phyloP scores from a whole-genome alignment of 2,888 invertebrate genomes.

The Lycophotia porphyrea region DNA sequence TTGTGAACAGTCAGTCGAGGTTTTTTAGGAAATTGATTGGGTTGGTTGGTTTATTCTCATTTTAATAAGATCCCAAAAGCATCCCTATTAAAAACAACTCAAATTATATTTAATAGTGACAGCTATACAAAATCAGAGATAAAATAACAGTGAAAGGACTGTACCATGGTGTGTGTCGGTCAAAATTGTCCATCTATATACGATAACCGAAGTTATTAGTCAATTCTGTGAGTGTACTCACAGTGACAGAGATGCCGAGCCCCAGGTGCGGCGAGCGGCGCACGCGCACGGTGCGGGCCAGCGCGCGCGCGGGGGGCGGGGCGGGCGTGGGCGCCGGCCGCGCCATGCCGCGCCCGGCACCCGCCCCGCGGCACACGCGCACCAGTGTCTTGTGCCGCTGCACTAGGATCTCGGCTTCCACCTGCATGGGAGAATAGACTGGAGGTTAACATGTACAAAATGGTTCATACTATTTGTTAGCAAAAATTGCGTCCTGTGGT shows the following conservation, averaged over 20 bases:
- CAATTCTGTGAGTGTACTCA: conserved; percentile 81
- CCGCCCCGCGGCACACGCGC: conserved; percentile 90
- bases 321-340: conserved; percentile 73
- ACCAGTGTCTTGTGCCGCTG: conserved; percentile 96
- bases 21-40: too few species aligned
- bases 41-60: too few species aligned
- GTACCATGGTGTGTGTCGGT: too few species aligned
- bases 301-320: conserved; percentile 79
- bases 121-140: too few species aligned
- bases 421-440: conserved; percentile 81
- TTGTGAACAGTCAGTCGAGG: too few species aligned
- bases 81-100: too few species aligned
- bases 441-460: not conserved
- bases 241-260: conserved; percentile 96
- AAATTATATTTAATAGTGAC: too few species aligned
- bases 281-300: conserved; percentile 92
- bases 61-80: too few species aligned
- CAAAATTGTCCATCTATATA: too few species aligned
- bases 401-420: conserved; percentile 96
- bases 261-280: conserved; percentile 94
- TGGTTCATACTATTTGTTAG: not conserved
- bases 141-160: too few species aligned
- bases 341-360: conserved; percentile 71
- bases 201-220: too few species aligned
- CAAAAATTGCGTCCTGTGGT: not conserved